Evolutionary conservation across 2,797 vertebrate genomes (phyloP), one percentile per base, ranked within the genome.

Genomic region (Lacerta viridis): DNA sequence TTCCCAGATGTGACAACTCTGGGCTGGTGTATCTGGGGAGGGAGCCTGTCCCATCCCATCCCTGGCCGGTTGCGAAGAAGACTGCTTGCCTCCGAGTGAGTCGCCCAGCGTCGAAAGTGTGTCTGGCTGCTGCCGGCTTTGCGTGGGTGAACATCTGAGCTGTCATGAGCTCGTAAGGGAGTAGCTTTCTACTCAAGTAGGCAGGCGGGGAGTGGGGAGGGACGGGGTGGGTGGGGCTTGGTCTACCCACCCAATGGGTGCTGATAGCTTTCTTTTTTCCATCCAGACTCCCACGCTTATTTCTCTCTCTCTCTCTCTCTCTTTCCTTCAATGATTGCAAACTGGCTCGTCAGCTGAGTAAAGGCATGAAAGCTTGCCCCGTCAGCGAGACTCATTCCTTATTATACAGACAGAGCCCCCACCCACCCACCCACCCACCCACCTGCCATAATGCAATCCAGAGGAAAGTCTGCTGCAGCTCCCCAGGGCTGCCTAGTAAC

Each of bases 121-220:
- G 43, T 41, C 20, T 8, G 50, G 27, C 33, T 17, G 36, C 43
- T 36, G 41, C 1, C 72, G 1, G 27, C 39, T 17, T 13, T 36
- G 61, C 20, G 75, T 36, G 75, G 84, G 39, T 17, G 84, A n/a
- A 27, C 43, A 20, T 78, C 72, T 55, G 87, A 83, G 80, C 72
- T 39, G n/a, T 77, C 87, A 36, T 5, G 61, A 29, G 33, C 69
- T 55, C 9, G 25, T 5, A 25, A 13, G 59, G 17, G 29, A 55
- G 18, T n/a, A 33, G 29, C n/a, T 84, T 61, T 74, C 20, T 27
- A 29, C 18, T 27, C 72, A 75, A 41, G 74, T 80, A 39, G 33
- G 36, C 11, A 43, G 87, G 83, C 66, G 46, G 75, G 64, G 17
- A 15, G 10, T 5, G 8, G 33, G 72, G 82, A 25, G 15, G 18